Evolutionary conservation across 2,888 invertebrate genomes (phyloP).

Genomic region (Folsomia manolachei): DNA sequence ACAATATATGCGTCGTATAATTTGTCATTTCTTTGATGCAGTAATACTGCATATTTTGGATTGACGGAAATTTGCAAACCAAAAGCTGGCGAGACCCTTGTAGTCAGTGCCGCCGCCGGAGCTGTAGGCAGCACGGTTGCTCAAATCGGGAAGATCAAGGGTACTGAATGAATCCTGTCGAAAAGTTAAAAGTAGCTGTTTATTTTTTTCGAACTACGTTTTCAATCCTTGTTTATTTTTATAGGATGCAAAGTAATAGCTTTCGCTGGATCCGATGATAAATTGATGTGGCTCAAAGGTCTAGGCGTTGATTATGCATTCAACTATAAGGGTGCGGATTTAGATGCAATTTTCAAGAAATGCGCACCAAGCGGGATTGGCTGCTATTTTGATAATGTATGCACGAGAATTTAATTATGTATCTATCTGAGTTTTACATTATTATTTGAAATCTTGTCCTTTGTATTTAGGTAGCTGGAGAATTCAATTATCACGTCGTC

Average conservation of each 20-base stretch:
- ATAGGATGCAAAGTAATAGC: conserved; percentile 67
- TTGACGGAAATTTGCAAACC: conserved; percentile 68
- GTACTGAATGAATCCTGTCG: no score
- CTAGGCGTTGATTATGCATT: conserved; percentile 67
- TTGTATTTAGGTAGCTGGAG: conserved; percentile 64
- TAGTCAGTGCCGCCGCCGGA: conserved; percentile 72
- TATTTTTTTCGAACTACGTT: background rate
- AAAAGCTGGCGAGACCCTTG: conserved; percentile 68
- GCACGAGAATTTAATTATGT: no score
- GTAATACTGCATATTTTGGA: conserved; percentile 73
- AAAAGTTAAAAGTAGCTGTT: background rate
- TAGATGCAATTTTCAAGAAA: conserved; percentile 60
- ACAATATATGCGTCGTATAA: no score
- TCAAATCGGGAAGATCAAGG: conserved; percentile 72
- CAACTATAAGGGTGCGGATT: conserved; percentile 67
- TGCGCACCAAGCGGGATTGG: conserved; percentile 68
- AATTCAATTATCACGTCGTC: conserved; percentile 61
- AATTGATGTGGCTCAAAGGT: conserved; percentile 66
- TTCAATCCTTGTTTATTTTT: background rate
- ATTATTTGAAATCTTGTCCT: background rate
- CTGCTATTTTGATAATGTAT: conserved; percentile 75
- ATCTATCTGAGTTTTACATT: background rate
- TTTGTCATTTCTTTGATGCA: conserved; percentile 51
- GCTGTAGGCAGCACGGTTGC: conserved; percentile 75
- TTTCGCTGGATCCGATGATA: conserved; percentile 68